Conservation (phyloP, 2,888 invertebrate species). For the Siphonodentalium dalli region DNA sequence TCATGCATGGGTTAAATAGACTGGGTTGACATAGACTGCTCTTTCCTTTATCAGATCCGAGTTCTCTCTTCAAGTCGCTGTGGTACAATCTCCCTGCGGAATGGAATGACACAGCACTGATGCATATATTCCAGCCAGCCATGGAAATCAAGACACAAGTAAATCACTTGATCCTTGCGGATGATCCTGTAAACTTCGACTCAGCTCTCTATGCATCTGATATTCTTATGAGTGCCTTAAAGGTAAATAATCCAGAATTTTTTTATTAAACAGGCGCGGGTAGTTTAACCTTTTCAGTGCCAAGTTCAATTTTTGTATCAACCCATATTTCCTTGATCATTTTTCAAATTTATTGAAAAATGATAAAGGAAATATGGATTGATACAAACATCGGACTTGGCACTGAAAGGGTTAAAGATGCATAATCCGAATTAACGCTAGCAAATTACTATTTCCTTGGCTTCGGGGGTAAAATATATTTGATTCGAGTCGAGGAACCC, state of each 20-base stretch:
- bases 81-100: conserved; percentile 38
- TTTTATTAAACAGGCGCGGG: too few species aligned
- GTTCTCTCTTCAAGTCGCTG: conserved; percentile 46
- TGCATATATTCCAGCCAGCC: conserved; percentile 37
- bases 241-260: conserved; percentile 32
- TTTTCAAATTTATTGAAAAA: background rate
- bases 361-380: too few species aligned
- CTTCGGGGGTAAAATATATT: too few species aligned
- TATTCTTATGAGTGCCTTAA: conserved; percentile 38
- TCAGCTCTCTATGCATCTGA: conserved; percentile 46
- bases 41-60: conserved; percentile 23
- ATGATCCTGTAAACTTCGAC: conserved; percentile 51
- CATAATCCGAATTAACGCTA: too few species aligned
- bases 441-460: too few species aligned
- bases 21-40: too few species aligned
- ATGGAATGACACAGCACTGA: conserved; percentile 44
- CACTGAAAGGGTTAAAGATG: too few species aligned
- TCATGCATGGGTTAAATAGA: too few species aligned
- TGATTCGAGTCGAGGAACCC: too few species aligned
- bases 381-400: too few species aligned
- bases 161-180: conserved; percentile 34
- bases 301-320: background rate
- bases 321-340: background rate
- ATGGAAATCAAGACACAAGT: conserved; percentile 48
- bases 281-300: background rate